These are phyloP conservation scores for Agrochola litura DNA, from an alignment of 2,888 invertebrate species.

Conservation along the genomic window DNA sequence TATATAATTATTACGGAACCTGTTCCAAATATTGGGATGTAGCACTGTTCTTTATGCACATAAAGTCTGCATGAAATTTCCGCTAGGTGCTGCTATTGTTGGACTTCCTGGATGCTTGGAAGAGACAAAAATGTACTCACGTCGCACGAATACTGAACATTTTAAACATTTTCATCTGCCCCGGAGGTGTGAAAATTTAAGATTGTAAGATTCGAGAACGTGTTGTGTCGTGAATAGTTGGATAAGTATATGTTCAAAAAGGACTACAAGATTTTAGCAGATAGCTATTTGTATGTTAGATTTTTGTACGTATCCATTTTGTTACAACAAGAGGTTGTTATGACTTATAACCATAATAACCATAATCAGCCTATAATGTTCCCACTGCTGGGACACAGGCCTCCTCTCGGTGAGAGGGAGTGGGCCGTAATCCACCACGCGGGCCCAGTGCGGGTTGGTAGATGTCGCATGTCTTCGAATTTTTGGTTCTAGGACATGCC, in stretches of 20 bases:
- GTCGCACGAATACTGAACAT: conserved; percentile 22
- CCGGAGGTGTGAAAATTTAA: conserved; percentile 22
- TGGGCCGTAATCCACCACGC: no score
- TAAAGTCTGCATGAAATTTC: conserved; percentile 55
- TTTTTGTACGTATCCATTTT: not conserved
- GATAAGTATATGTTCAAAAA: not conserved
- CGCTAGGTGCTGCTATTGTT: conserved; percentile 37
- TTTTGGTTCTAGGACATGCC: no score
- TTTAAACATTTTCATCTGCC: conserved; percentile 51
- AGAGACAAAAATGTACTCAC: conserved; percentile 54
- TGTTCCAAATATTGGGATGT: not conserved
- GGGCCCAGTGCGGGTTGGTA: no score
- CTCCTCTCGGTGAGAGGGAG: no score
- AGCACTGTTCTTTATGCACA: conserved; percentile 28
- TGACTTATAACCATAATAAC: no score
- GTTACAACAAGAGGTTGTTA: not conserved
- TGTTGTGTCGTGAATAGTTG: conserved; percentile 1
- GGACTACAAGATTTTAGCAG: not conserved
- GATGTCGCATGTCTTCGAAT: no score
- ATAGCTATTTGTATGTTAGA: no score
- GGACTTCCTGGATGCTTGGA: conserved; percentile 35
- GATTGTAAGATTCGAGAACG: conserved; percentile 10
- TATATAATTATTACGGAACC: conserved; percentile 10
- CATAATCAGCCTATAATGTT: no score
- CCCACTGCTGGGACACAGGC: no score